Conservation (phyloP, 2,888 invertebrate genomes). For the Lochmaea capreae region DNA sequence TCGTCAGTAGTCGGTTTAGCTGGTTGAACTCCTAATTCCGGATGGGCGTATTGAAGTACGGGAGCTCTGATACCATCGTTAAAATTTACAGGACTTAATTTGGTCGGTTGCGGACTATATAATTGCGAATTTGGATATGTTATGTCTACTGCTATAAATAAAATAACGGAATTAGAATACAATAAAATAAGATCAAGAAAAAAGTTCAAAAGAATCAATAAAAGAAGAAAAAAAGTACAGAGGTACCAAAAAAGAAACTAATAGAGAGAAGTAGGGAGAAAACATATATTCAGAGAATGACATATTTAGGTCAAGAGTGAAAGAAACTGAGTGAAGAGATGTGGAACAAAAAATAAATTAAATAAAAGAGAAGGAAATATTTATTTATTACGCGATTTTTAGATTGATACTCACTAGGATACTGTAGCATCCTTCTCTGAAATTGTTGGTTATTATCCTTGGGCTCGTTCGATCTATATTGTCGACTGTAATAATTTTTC, state of each 20-base stretch:
- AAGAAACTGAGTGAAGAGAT: no score
- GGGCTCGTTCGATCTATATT: constrained; percentile 65
- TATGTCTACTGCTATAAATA: constrained; percentile 60
- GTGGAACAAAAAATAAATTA: no score
- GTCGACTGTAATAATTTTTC: constrained; percentile 70
- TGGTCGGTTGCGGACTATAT: constrained; percentile 73
- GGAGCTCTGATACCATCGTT: constrained; percentile 80
- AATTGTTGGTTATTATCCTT: constrained; percentile 69
- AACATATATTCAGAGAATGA: no score
- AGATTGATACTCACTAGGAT: constrained; percentile 66
- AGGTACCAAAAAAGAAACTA: no score
- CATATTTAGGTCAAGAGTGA: no score
- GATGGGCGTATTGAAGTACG: constrained; percentile 83
- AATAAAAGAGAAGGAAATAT: no score
- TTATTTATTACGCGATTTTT: no score
- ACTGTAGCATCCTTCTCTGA: constrained; percentile 79
- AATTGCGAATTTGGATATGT: constrained; percentile 75
- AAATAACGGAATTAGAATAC: background rate
- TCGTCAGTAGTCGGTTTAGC: constrained; percentile 70
- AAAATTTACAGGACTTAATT: constrained; percentile 70
- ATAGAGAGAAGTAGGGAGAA: no score
- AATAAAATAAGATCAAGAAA: background rate
- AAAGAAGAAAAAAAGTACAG: no score
- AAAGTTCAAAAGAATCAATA: background rate
- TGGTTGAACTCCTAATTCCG: constrained; percentile 82